Conservation (phyloP, 2,888 invertebrate genomes). For the Desoria tigrina region DNA sequence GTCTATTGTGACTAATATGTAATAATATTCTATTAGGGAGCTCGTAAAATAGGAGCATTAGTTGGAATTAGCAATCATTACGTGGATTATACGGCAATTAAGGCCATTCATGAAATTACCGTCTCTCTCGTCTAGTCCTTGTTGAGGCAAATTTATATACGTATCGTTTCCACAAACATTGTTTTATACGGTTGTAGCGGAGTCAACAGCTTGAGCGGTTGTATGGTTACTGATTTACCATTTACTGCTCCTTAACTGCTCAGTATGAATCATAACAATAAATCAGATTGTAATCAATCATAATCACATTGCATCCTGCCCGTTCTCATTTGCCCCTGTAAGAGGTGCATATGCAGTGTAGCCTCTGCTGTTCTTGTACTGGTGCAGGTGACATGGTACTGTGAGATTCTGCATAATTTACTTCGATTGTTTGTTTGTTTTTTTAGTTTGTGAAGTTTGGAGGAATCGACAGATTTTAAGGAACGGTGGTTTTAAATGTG, state of each 20-base stretch:
- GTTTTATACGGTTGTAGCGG: background rate
- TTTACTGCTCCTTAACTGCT: background rate
- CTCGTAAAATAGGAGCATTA: constrained; percentile 22
- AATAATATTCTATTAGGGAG: constrained; percentile 24
- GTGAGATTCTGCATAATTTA: no score
- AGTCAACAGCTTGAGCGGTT: background rate
- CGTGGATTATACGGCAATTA: constrained; percentile 16
- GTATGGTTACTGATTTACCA: background rate
- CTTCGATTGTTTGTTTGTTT: no score
- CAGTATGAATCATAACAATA: constrained; percentile 8
- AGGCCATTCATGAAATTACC: constrained; percentile 12
- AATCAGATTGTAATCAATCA: constrained; percentile 12
- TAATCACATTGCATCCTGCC: background rate
- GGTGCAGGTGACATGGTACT: no score
- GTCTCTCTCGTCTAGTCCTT: background rate
- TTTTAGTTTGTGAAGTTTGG: no score
- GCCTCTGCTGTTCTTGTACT: no score
- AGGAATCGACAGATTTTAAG: no score
- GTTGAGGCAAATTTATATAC: background rate
- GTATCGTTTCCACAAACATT: background rate
- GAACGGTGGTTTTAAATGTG: no score
- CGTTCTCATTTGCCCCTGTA: no score
- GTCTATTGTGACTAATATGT: constrained; percentile 13
- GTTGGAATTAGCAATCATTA: constrained; percentile 23
- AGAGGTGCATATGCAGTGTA: no score